Evolutionary conservation across 2,797 vertebrate species (phyloP).

Genomic region (Anguilla obscura): DNA sequence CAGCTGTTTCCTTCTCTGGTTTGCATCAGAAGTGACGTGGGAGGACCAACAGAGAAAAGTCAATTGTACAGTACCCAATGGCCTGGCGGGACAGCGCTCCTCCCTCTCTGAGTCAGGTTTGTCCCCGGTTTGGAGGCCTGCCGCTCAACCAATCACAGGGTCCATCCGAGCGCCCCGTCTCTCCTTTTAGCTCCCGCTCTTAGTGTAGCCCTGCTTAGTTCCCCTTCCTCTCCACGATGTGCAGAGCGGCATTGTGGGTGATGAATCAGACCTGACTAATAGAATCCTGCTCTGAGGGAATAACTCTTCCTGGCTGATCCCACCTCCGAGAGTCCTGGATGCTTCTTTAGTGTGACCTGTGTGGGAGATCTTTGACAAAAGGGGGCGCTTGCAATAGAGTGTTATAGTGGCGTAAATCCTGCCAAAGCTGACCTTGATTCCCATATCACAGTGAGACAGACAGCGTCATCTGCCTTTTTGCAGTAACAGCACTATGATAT

Average conservation of each 20-base stretch:
- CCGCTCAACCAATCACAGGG: not conserved
- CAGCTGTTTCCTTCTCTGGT: not conserved
- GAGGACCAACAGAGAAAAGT: constrained; percentile 6
- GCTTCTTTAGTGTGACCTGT: not conserved
- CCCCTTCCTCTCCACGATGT: not conserved
- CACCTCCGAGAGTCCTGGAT: not conserved
- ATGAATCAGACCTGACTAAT: not conserved
- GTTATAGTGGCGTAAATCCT: not conserved
- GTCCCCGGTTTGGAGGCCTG: not conserved
- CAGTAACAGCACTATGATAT: not conserved
- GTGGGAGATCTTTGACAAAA: not conserved
- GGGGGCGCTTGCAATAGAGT: not conserved
- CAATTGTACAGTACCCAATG: constrained; percentile 10
- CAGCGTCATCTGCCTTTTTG: not conserved
- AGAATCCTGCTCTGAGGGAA: not conserved
- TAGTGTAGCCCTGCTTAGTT: not conserved
- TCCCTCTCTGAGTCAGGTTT: not conserved
- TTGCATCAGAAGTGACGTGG: constrained; percentile 4
- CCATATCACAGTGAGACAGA: not conserved
- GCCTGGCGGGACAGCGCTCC: not conserved
- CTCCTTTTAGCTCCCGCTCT: not conserved
- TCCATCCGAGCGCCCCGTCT: not conserved
- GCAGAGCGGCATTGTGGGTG: not conserved
- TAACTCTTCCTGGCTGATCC: constrained; percentile 16
- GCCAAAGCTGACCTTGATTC: not conserved